Evolutionary conservation across 37 sponge, comb jelly and placozoan species (phyloP).

Genomic region (Haliclona indistincta): DNA sequence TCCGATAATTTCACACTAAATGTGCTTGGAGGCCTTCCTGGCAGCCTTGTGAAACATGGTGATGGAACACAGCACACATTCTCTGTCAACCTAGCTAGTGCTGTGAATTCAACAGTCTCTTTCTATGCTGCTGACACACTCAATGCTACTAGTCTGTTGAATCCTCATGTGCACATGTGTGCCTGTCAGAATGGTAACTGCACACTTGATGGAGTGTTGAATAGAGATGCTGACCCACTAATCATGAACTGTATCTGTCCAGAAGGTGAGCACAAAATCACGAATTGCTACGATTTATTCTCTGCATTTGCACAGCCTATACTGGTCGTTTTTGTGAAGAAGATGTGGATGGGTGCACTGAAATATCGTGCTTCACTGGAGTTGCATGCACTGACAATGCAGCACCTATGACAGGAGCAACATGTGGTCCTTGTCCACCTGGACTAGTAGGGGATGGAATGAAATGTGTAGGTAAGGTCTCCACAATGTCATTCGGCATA

Average conservation of each 20-base stretch:
- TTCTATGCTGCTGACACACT: slow-evolving; percentile 41
- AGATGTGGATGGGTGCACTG: slow-evolving; percentile 64
- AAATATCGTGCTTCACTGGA: slow-evolving; percentile 53
- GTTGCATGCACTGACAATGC: slow-evolving; percentile 45
- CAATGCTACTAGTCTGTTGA: slow-evolving; percentile 9
- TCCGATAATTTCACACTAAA: slow-evolving; percentile 7
- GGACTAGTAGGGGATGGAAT: slow-evolving; percentile 43
- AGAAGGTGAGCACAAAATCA: slow-evolving; percentile 20
- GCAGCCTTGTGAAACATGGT: not conserved
- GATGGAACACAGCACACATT: slow-evolving; percentile 24
- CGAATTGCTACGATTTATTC: not conserved
- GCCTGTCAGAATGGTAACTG: slow-evolving; percentile 57
- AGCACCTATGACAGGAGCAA: slow-evolving; percentile 51
- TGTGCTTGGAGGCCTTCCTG: slow-evolving; percentile 4
- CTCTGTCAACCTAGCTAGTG: slow-evolving; percentile 3
- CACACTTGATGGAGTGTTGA: slow-evolving; percentile 37
- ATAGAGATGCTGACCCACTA: slow-evolving; percentile 1
- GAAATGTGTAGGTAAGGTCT: slow-evolving; percentile 68
- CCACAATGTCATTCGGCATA: too few relatives aligned
- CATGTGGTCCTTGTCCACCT: slow-evolving; percentile 64
- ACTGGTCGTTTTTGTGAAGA: too few relatives aligned
- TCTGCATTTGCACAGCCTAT: slow-evolving; percentile 19
- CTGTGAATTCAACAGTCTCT: not conserved
- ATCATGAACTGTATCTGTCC: slow-evolving; percentile 42
- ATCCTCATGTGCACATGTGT: slow-evolving; percentile 45